Percentiles rank a stretch among this genome's conserved stretches.
Evolutionary conservation across 2,888 invertebrate species (phyloP).

Genomic region (Diplazon laetatorius): DNA sequence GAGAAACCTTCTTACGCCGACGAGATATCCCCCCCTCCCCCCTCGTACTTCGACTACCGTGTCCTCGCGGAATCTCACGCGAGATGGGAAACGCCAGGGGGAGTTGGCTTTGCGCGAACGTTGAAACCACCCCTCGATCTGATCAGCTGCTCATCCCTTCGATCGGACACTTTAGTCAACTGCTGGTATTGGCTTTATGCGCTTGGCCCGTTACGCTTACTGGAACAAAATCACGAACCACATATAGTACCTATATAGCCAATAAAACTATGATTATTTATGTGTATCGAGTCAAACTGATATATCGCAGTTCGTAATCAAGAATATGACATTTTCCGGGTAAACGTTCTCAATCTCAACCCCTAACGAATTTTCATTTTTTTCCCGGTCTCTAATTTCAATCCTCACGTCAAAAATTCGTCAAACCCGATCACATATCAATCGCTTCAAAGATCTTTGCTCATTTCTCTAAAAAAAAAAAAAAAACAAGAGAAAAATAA

Average conservation of each 20-base stretch:
- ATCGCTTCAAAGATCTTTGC: too few relatives aligned
- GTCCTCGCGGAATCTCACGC: neutral
- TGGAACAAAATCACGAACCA: neutral
- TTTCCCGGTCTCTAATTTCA: too few relatives aligned
- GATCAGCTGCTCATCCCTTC: slow-evolving; percentile 58
- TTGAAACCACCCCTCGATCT: slow-evolving; percentile 45
- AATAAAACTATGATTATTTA: too few relatives aligned
- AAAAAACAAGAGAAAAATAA: too few relatives aligned
- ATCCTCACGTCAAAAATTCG: too few relatives aligned
- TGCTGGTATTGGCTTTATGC: neutral
- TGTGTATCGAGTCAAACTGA: too few relatives aligned
- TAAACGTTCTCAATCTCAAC: too few relatives aligned
- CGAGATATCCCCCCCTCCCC: slow-evolving; percentile 39
- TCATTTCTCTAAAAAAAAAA: too few relatives aligned
- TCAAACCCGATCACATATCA: too few relatives aligned
- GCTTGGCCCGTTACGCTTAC: slow-evolving; percentile 3
- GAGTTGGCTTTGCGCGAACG: slow-evolving; percentile 6
- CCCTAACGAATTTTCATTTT: too few relatives aligned
- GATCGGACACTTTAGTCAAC: slow-evolving; percentile 31
- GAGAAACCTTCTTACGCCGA: neutral
- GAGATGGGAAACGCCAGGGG: neutral
- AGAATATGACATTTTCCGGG: too few relatives aligned
- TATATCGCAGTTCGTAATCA: neutral
- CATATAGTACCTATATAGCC: too few relatives aligned
- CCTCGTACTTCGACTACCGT: slow-evolving; percentile 10